Evolutionary conservation across 2,888 invertebrate genomes (phyloP), one percentile per base, ranked within the genome.

Genomic region (Fissipunctia ypsillon): DNA sequence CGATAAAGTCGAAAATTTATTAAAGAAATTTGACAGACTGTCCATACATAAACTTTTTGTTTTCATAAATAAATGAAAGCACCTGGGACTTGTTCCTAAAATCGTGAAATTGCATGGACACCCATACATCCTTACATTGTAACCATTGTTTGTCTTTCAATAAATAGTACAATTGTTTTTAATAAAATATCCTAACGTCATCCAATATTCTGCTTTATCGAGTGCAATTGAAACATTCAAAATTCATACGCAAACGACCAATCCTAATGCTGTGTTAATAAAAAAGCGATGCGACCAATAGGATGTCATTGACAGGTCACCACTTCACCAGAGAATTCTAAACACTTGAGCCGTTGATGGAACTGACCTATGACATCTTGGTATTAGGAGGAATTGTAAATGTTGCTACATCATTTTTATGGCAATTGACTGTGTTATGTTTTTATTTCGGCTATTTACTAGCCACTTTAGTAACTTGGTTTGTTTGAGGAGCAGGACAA

Each of bases 311-410:
- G 76, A 10, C 56, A 69, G 66, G 72, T 76, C 69, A 56, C 61
- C 56, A 69, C 63, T 70, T 76, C 69, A 56, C 61, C 19, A 38
- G 22, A 35, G 35, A 57, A 56, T 59, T 45, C 38, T 43, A 69
- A 84, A 77, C 73, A 83, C 73, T 81, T 71, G 71, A 61, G 63
- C 73, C 73, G 78, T 80, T 85, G 79, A 78, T 81, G n/a, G 35
- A 80, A 60, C 52, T 68, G 76, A 83, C 78, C 76, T 74, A 10
- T 68, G 71, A 63, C 78, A 43, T 28, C n/a, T 50, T 22, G 31
- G 54, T 28, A 35, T 57, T 35, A 50, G 10, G 35, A 48, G 14
- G 38, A 25, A 31, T 65, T 25, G 45, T 66, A 48, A 6, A 57
- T 16, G 50, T 28, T 67, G 9, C n/a, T 41, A 52, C 31, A 35